phyloP scores from a whole-genome alignment of 2,113 vertebrate genomes.

The Planiliza haematocheilus region DNA sequence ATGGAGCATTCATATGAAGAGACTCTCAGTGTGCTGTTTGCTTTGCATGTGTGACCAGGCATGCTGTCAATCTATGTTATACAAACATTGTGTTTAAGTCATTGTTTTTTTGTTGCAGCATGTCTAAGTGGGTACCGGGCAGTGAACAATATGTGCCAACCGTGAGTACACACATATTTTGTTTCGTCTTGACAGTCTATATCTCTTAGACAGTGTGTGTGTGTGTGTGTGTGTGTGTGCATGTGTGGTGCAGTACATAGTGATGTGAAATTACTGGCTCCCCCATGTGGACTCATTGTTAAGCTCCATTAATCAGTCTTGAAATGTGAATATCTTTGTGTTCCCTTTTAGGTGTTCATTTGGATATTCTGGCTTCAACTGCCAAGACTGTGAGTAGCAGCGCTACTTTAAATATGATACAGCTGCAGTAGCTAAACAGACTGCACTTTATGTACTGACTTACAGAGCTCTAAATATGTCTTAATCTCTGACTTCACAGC shows the following conservation, averaged over 20 bases:
- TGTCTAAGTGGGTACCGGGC: conserved; percentile 77
- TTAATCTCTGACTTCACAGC: conserved; percentile 66
- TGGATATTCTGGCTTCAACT: conserved; percentile 83
- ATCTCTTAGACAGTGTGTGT: not conserved
- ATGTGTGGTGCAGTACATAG: not conserved
- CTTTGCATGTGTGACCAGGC: conserved; percentile 16
- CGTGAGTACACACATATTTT: conserved; percentile 69
- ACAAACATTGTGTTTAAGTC: not conserved
- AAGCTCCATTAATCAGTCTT: conserved; percentile 5
- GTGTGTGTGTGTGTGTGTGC: not conserved
- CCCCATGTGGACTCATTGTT: conserved; percentile 48
- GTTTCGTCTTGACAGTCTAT: too few relatives aligned
- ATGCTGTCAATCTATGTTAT: not conserved
- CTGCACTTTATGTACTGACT: not conserved
- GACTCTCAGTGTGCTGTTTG: conserved; percentile 26
- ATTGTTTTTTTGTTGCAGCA: conserved; percentile 62
- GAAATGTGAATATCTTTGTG: not conserved
- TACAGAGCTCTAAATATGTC: not conserved
- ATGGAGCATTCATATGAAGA: conserved; percentile 9
- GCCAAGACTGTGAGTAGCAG: conserved; percentile 80
- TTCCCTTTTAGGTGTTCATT: conserved; percentile 78
- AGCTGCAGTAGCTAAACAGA: not conserved
- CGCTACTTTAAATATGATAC: not conserved
- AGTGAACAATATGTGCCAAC: conserved; percentile 31
- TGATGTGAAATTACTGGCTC: conserved; percentile 29